These are phyloP conservation scores for Tetragonula carbonaria DNA, from an alignment of 2,888 invertebrate genomes.

Conservation along the genomic window DNA sequence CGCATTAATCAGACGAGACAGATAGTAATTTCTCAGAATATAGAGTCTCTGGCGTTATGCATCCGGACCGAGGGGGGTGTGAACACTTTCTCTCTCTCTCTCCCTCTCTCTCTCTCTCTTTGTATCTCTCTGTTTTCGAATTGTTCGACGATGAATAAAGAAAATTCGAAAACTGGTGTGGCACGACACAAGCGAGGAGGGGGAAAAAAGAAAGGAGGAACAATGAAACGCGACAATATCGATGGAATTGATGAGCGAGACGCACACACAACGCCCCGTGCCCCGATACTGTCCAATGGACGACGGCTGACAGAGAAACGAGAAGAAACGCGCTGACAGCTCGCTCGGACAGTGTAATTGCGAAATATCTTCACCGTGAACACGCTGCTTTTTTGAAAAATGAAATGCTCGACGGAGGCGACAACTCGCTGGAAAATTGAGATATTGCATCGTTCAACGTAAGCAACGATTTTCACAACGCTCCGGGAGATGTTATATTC, in stretches of 20 bases:
- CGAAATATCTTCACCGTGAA: conserved; percentile 31
- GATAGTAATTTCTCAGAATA: conserved; percentile 59
- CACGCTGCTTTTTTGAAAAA: conserved; percentile 19
- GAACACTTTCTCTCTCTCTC: neutral
- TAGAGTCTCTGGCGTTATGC: conserved; percentile 40
- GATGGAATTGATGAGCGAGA: conserved; percentile 43
- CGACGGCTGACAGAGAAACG: conserved; percentile 20
- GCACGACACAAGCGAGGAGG: conserved; percentile 36
- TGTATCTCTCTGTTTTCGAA: neutral
- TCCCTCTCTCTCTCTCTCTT: neutral
- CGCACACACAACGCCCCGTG: neutral
- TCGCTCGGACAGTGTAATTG: conserved; percentile 36
- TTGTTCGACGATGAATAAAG: conserved; percentile 44
- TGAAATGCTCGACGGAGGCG: conserved; percentile 5
- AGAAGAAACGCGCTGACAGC: conserved; percentile 33
- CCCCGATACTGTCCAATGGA: conserved; percentile 15
- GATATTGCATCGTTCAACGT: neutral
- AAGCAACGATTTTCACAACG: too few relatives aligned
- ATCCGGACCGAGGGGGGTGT: neutral
- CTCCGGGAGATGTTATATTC: too few relatives aligned
- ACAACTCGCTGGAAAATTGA: conserved; percentile 14
- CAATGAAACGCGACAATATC: conserved; percentile 46
- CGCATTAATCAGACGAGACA: conserved; percentile 62
- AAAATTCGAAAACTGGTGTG: conserved; percentile 49
- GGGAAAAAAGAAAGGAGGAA: neutral